Percentiles rank a stretch among this genome's conserved stretches.
phyloP scores from a whole-genome alignment of 2,113 vertebrate genomes.

The Motacilla tschutschensis region DNA sequence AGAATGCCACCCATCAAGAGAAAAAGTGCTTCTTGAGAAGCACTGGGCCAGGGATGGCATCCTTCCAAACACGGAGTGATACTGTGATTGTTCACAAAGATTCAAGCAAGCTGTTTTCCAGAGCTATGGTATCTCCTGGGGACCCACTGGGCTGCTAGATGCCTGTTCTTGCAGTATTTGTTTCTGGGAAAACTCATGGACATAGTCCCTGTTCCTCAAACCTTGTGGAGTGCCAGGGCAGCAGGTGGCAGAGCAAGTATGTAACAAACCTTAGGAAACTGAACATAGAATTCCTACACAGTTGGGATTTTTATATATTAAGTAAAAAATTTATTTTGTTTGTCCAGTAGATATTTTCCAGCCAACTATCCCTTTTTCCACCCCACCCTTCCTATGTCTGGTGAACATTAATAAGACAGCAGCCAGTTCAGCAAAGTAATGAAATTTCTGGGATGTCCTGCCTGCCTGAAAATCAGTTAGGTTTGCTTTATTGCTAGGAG shows the following conservation, averaged over 20 bases:
- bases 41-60: neutral
- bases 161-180: neutral
- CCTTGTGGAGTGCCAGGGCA: neutral
- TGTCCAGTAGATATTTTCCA: neutral
- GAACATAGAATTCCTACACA: neutral
- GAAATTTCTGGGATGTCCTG: neutral
- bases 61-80: neutral
- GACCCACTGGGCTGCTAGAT: neutral
- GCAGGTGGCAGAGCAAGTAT: neutral
- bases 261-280: neutral
- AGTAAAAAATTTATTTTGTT: neutral
- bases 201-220: neutral
- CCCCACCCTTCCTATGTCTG: neutral
- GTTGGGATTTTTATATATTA: neutral
- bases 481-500: neutral
- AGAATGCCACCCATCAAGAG: neutral
- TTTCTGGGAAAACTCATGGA: neutral
- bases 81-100: neutral
- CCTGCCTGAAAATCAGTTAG: slow-evolving; percentile 2
- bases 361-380: slow-evolving; percentile 16
- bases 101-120: neutral
- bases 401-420: slow-evolving; percentile 12
- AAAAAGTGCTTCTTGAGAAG: neutral
- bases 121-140: neutral
- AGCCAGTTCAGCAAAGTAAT: slow-evolving; percentile 29